These are phyloP conservation scores for Drosophila tristis DNA, from an alignment of 1,140 invertebrate species.

Conservation along the genomic window DNA sequence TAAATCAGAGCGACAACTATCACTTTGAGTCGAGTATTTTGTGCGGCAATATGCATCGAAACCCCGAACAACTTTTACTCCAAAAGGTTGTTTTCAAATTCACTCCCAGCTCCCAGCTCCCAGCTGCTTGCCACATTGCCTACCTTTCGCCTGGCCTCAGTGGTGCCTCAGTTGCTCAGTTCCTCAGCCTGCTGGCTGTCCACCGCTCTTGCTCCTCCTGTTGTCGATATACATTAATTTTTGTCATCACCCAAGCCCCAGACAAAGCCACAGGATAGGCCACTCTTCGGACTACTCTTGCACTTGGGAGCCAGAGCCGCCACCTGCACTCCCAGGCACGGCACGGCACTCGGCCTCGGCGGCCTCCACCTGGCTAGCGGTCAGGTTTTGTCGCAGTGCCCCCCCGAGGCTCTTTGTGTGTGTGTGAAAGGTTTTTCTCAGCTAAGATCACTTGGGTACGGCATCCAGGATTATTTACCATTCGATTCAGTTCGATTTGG, in stretches of 20 bases:
- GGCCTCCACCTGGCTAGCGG: constrained; percentile 11
- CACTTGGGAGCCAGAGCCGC: constrained; percentile 30
- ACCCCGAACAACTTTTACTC: constrained; percentile 60
- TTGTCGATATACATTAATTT: constrained; percentile 57
- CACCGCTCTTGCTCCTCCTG: constrained; percentile 14
- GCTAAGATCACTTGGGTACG: background rate
- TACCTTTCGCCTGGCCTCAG: constrained; percentile 26
- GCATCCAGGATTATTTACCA: background rate
- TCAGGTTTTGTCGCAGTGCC: constrained; percentile 25
- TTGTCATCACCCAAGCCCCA: constrained; percentile 51
- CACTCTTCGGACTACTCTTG: constrained; percentile 21
- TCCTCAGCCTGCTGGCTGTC: background rate
- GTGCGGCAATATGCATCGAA: constrained; percentile 34
- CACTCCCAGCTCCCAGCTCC: background rate
- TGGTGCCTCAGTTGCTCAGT: no score
- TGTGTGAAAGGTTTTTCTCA: constrained; percentile 44
- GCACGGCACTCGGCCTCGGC: constrained; percentile 14
- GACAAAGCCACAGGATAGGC: constrained; percentile 19
- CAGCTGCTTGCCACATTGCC: constrained; percentile 45
- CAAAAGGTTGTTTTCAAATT: constrained; percentile 64
- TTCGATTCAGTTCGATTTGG: constrained; percentile 23
- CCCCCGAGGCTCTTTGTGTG: constrained; percentile 23
- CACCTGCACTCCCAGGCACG: constrained; percentile 43
- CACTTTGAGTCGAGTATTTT: constrained; percentile 59
- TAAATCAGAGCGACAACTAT: constrained; percentile 66